Conservation (phyloP, 2,888 invertebrate genomes). For the Allygus modestus region DNA sequence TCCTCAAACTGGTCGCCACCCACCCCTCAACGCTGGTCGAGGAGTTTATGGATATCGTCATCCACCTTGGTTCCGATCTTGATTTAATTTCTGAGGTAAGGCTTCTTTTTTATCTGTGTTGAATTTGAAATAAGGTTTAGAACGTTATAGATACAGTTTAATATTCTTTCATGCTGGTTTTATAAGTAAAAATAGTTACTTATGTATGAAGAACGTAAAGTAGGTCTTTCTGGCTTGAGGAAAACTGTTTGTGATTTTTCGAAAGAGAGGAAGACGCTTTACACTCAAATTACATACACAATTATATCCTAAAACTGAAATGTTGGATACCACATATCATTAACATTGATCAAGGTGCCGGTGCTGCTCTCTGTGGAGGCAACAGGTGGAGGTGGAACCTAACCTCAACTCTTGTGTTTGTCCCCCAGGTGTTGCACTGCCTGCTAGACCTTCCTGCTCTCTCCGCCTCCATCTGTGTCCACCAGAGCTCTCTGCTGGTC, state of each 20-base stretch:
- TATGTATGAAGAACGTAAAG: too few species aligned
- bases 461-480: conserved; percentile 61
- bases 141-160: too few species aligned
- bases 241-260: too few species aligned
- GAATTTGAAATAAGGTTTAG: neutral
- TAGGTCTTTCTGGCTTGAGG: too few species aligned
- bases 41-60: conserved; percentile 56
- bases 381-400: neutral
- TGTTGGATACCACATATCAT: too few species aligned
- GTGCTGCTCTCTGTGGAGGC: conserved; percentile 5
- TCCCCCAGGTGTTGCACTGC: conserved; percentile 39
- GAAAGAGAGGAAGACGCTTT: too few species aligned
- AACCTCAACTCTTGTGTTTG: too few species aligned
- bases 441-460: conserved; percentile 59
- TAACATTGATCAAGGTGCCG: conserved; percentile 47
- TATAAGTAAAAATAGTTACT: too few species aligned
- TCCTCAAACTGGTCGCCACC: conserved; percentile 62
- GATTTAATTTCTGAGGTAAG: conserved; percentile 3
- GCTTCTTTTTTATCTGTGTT: neutral
- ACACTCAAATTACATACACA: too few species aligned
- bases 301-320: too few species aligned
- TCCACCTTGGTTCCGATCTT: conserved; percentile 6
- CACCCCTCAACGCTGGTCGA: conserved; percentile 61
- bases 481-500: conserved; percentile 49
- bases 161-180: too few species aligned